Evolutionary conservation across 1,140 invertebrate genomes (phyloP), one percentile per base, ranked within the genome.

Genomic region (Drosophila murphyi): DNA sequence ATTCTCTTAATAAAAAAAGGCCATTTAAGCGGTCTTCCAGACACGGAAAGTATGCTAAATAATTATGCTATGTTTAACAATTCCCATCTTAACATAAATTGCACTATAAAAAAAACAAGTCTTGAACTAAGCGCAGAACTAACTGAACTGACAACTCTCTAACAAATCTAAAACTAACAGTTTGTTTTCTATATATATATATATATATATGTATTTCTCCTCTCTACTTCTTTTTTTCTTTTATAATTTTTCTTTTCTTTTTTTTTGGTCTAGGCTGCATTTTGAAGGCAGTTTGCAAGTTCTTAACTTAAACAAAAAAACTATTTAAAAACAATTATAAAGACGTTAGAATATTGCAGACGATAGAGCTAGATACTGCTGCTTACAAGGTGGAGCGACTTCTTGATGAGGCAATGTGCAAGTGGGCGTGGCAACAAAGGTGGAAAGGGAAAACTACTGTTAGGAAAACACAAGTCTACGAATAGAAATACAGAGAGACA

Each of bases 261-360:
- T 45, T 87, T 88, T 88, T 88, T 88, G 85, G 85, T 88, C 85
- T 88, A 89, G 57, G 80, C 85, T 88, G 85, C 80, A 85, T 85
- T 75, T 88, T 76, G 70, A 67, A 72, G 64, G 71, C 71, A 69
- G 64, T 73, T 80, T 56, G 45, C 45, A 56, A 63, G 61, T 32
- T 39, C 39, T 62, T 62, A 48, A 41, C 41, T 62, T 69, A 74
- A 62, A 31, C 32, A 68, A 70, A 6, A 37, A 41, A 57, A 32
- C 39, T 57, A 31, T 32, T n/a, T 31, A 5, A 51, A 56, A 56
- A 43, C 8, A 20, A 32, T 31, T 8, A 57, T 37, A 55, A 55
- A 39, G 5, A 29, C 31, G 37, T 31, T 43, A 7, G 2, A 20
- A 12, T 35, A 20, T 34, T 31, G 10, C 2, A 52, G 31, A 8